A percentile compares a stretch with the other conserved stretches of the same genome.
Evolutionary conservation across 2,797 vertebrate genomes (phyloP).

Genomic region (Moxostoma hubbsi): DNA sequence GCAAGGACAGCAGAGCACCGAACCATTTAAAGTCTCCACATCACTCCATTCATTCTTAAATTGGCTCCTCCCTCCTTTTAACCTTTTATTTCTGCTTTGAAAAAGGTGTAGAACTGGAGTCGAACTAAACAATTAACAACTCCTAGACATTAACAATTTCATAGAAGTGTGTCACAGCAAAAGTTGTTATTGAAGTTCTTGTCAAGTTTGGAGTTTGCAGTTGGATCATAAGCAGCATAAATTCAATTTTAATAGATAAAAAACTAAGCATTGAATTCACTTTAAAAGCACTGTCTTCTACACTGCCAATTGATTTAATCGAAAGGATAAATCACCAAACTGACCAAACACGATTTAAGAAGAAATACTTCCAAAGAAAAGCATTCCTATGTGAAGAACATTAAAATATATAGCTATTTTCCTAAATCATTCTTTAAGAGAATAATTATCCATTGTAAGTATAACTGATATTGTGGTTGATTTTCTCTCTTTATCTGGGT

Average conservation of each 20-base stretch:
- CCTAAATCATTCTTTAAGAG: conserved; percentile 38
- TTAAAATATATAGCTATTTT: conserved; percentile 56
- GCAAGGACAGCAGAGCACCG: conserved; percentile 5
- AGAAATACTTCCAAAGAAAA: conserved; percentile 58
- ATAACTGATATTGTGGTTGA: conserved; percentile 50
- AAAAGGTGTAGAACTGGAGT: too few relatives aligned
- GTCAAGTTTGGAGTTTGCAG: background rate
- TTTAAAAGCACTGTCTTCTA: conserved; percentile 21
- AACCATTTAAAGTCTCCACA: conserved; percentile 2
- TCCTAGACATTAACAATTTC: too few relatives aligned
- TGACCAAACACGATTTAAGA: conserved; percentile 53
- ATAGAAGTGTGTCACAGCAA: too few relatives aligned
- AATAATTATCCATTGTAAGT: conserved; percentile 49
- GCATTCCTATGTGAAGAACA: conserved; percentile 55
- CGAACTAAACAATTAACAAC: too few relatives aligned
- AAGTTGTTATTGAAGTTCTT: too few relatives aligned
- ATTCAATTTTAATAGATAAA: conserved; percentile 18
- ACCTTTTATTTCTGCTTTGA: too few relatives aligned
- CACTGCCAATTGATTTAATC: conserved; percentile 50
- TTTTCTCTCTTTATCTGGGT: conserved; percentile 51
- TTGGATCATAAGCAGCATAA: conserved; percentile 27
- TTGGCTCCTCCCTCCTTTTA: too few relatives aligned
- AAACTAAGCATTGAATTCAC: conserved; percentile 11
- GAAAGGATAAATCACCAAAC: conserved; percentile 50
- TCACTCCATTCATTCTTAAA: background rate